Evolutionary conservation across 2,888 invertebrate species (phyloP).

Genomic region (Apotomis betuletana): DNA sequence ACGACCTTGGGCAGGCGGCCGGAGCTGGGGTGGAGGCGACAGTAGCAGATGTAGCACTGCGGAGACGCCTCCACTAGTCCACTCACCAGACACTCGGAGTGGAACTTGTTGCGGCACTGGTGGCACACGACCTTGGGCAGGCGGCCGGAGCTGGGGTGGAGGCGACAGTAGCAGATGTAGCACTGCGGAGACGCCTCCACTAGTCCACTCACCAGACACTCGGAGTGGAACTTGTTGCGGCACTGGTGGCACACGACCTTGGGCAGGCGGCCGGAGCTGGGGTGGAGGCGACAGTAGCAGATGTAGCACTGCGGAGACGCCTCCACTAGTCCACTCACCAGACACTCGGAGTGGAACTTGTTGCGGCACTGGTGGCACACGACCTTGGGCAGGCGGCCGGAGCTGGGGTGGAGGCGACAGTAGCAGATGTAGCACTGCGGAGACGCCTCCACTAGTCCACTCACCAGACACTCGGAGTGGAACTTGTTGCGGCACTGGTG

Average conservation of each 20-base stretch:
- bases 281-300: neutral
- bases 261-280: neutral
- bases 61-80: neutral
- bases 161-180: conserved; percentile 1
- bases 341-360: neutral
- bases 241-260: neutral
- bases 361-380: conserved; percentile 1
- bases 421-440: conserved; percentile 1
- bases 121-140: neutral
- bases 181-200: too few species aligned
- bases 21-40: conserved; percentile 87
- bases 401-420: neutral
- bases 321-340: neutral
- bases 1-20: conserved; percentile 82
- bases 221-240: conserved; percentile 9
- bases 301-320: neutral
- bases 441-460: conserved; percentile 48
- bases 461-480: conserved; percentile 94
- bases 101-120: neutral
- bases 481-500: conserved; percentile 87
- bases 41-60: neutral
- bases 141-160: neutral
- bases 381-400: conserved; percentile 1
- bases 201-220: neutral
- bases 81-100: neutral